Conservation (phyloP, 2,888 invertebrate genomes). For the Ceramica pisi region DNA sequence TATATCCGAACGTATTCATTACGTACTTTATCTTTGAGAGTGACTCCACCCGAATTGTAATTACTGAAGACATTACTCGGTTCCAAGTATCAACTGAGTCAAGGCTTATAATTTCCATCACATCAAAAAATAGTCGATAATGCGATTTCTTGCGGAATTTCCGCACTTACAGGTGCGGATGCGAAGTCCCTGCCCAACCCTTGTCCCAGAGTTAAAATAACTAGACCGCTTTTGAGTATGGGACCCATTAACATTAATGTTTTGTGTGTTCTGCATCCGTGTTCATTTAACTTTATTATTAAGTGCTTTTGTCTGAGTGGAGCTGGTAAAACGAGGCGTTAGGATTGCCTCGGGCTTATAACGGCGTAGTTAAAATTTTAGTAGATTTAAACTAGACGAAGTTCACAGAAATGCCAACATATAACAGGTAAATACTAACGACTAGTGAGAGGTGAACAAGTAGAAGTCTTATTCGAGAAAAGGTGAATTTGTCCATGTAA, state of each 20-base stretch:
- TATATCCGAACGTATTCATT: too few species aligned
- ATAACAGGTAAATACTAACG: not conserved
- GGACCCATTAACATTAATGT: conserved; percentile 41
- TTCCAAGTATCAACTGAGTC: too few species aligned
- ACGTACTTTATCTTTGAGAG: too few species aligned
- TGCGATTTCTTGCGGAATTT: not conserved
- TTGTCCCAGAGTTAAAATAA: conserved; percentile 35
- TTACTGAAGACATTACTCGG: too few species aligned
- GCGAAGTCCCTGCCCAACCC: not conserved
- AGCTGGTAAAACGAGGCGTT: conserved; percentile 8
- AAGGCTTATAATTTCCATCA: too few species aligned
- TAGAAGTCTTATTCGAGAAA: not conserved
- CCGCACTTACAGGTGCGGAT: not conserved
- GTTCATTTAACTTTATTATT: conserved; percentile 37
- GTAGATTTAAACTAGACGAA: conserved; percentile 10
- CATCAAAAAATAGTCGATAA: too few species aligned
- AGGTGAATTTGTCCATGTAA: too few species aligned
- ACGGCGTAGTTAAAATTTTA: conserved; percentile 25
- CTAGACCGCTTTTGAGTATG: conserved; percentile 19
- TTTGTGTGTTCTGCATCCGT: conserved; percentile 56
- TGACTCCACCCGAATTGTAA: too few species aligned
- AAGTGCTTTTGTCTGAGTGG: conserved; percentile 22
- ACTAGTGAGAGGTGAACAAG: not conserved
- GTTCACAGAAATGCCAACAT: not conserved
- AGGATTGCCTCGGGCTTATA: conserved; percentile 1